These are phyloP conservation scores for Passer domesticus DNA, from an alignment of 2,113 vertebrate genomes.

Conservation along the genomic window DNA sequence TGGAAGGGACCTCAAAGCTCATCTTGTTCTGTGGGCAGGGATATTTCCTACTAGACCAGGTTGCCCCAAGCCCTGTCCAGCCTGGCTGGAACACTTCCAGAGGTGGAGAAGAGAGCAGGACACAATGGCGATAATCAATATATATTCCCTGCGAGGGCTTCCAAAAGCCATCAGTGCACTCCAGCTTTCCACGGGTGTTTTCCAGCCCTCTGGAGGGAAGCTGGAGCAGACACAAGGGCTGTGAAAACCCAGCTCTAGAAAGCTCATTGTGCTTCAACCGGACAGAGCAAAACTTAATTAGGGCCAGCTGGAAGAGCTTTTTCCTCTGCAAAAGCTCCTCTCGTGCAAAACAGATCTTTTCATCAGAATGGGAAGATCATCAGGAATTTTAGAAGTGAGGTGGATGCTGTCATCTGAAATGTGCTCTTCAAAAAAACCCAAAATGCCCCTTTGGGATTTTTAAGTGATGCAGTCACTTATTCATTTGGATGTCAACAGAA, in stretches of 20 bases:
- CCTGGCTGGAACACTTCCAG: neutral
- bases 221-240: neutral
- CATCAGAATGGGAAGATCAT: neutral
- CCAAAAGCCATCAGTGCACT: neutral
- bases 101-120: neutral
- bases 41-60: neutral
- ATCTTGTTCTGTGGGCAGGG: neutral
- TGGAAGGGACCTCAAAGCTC: neutral
- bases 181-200: neutral
- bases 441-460: neutral
- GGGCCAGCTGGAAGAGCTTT: neutral
- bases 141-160: rapidly evolving
- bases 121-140: neutral
- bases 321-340: neutral
- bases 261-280: neutral
- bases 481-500: neutral
- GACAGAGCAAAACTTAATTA: neutral
- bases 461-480: neutral
- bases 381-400: neutral
- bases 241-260: neutral
- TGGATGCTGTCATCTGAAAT: neutral
- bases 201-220: neutral
- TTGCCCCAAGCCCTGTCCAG: neutral
- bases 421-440: neutral
- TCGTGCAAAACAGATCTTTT: neutral